Evolutionary conservation across 2,797 vertebrate species (phyloP).

Genomic region (Eptatretus atami): DNA sequence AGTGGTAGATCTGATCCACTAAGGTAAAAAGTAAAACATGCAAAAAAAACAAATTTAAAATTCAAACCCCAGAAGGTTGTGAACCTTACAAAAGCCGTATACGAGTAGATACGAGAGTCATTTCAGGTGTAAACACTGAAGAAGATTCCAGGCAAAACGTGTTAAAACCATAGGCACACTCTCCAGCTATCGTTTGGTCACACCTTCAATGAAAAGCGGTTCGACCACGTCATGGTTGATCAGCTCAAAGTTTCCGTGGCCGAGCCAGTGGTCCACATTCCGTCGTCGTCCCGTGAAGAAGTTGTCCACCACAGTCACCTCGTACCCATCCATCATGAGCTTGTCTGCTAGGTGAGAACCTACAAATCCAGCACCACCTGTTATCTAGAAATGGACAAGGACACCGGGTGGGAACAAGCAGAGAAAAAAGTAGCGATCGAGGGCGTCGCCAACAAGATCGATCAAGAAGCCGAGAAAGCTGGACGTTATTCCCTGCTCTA

Average conservation of each 20-base stretch:
- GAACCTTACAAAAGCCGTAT: background rate
- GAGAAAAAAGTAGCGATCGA: background rate
- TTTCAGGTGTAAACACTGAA: too few relatives aligned
- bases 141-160: too few relatives aligned
- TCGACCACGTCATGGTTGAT: constrained; percentile 97
- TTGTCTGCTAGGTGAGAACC: constrained; percentile 94
- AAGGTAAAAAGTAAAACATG: constrained; percentile 9
- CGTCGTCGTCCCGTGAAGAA: constrained; percentile 96
- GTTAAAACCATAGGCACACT: background rate
- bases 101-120: background rate
- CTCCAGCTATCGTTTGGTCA: constrained; percentile 10
- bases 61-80: background rate
- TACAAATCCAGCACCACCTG: constrained; percentile 82
- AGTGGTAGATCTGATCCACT: constrained; percentile 97
- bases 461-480: too few relatives aligned
- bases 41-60: background rate
- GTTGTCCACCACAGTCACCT: constrained; percentile 96
- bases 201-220: constrained; percentile 90
- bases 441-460: background rate
- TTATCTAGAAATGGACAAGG: constrained; percentile 21
- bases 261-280: constrained; percentile 97
- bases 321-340: constrained; percentile 99
- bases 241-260: constrained; percentile 97
- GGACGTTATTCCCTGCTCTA: too few relatives aligned
- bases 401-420: background rate